phyloP scores from a whole-genome alignment of 2,113 vertebrate species.

The Toxostoma redivivum region DNA sequence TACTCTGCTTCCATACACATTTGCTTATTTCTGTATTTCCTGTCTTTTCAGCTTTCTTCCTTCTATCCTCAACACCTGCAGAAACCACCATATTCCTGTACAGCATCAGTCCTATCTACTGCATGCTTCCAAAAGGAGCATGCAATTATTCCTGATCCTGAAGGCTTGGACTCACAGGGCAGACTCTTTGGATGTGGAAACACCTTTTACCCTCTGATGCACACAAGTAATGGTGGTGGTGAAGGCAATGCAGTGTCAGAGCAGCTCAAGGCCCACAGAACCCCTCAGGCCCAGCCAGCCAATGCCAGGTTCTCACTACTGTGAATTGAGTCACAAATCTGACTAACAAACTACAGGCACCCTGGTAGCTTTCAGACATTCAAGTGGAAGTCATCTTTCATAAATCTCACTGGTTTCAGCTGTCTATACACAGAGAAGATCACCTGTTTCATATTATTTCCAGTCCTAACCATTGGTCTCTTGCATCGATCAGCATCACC shows the following conservation, averaged over 20 bases:
- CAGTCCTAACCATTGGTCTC: neutral
- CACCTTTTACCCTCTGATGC: neutral
- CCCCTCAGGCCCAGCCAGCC: neutral
- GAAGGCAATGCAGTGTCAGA: neutral
- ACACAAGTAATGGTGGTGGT: fast-evolving
- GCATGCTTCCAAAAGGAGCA: neutral
- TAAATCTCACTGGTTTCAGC: neutral
- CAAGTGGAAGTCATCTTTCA: neutral
- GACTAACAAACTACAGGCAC: neutral
- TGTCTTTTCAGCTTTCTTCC: neutral
- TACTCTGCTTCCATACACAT: neutral
- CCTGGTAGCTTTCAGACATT: neutral
- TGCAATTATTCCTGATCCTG: neutral
- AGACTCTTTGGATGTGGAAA: neutral
- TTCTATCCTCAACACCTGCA: neutral
- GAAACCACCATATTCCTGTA: neutral
- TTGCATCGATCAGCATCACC: neutral
- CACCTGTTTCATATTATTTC: neutral
- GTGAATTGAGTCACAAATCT: neutral
- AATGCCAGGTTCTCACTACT: neutral
- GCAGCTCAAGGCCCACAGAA: neutral
- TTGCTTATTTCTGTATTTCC: neutral
- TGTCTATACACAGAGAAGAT: neutral
- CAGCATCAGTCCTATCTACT: neutral
- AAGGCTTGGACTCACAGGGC: neutral